Conservation (phyloP, 2,888 invertebrate genomes). For the Drosophila melanocephala region DNA sequence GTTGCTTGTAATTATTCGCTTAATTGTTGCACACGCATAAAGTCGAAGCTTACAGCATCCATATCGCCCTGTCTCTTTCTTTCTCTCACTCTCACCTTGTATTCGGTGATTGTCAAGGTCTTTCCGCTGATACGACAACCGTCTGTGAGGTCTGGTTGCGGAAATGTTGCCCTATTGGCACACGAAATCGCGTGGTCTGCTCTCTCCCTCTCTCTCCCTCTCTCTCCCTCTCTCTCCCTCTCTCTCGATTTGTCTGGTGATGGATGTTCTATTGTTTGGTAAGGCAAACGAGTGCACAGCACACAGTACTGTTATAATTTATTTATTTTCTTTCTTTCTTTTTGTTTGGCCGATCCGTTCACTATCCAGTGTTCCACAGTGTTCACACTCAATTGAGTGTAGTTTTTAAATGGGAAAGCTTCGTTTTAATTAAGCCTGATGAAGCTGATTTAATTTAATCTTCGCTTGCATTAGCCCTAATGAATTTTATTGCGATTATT, state of each 20-base stretch:
- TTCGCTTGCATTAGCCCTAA: conserved; percentile 67
- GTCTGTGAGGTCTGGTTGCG: conserved; percentile 33
- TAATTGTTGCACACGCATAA: conserved; percentile 54
- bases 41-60: conserved; percentile 25
- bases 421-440: conserved; percentile 76
- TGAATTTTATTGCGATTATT: conserved; percentile 71
- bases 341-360: conserved; percentile 26
- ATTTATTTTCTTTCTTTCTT: conserved; percentile 23
- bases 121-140: conserved; percentile 5
- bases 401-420: conserved; percentile 75
- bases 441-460: conserved; percentile 81
- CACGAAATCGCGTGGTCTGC: conserved; percentile 53
- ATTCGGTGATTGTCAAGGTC: conserved; percentile 56
- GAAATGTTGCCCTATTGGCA: conserved; percentile 50
- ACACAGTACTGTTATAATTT: conserved; percentile 32
- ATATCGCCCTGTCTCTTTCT: conserved; percentile 16
- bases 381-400: conserved; percentile 74
- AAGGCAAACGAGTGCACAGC: conserved; percentile 41
- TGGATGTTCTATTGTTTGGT: conserved; percentile 56
- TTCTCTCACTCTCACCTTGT: conserved; percentile 46
- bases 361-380: conserved; percentile 35
- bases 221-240: neutral
- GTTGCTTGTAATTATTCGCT: conserved; percentile 10
- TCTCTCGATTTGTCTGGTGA: neutral
- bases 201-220: neutral